phyloP scores from a whole-genome alignment of 2,888 invertebrate genomes.

The Schizaphis graminum region DNA sequence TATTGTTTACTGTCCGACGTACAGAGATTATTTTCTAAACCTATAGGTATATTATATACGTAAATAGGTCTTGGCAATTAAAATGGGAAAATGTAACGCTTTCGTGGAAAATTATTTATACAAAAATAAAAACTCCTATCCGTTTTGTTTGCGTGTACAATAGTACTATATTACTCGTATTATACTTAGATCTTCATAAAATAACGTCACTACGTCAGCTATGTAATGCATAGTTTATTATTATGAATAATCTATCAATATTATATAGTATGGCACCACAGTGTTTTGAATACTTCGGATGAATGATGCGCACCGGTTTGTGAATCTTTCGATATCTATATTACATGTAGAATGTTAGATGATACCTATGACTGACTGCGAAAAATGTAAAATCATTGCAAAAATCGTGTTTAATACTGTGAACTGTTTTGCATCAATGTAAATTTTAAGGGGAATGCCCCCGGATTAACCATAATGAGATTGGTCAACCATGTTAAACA shows the following conservation, averaged over 20 bases:
- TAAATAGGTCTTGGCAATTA: constrained; percentile 20
- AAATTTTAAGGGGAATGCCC: constrained; percentile 56
- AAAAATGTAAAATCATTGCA: constrained; percentile 44
- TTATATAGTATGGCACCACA: not conserved
- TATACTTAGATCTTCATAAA: not conserved
- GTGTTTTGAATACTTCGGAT: constrained; percentile 6
- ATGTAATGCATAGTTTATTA: not conserved
- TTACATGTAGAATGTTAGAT: not conserved
- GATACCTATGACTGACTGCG: not conserved
- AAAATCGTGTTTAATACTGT: constrained; percentile 46
- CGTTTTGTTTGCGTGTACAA: not conserved
- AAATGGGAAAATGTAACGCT: constrained; percentile 14
- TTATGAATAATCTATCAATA: not conserved
- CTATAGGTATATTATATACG: not conserved
- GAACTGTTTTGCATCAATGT: constrained; percentile 28
- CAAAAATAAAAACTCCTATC: not conserved
- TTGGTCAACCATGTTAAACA: constrained; percentile 53
- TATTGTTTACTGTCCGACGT: not conserved
- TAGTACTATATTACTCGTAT: not conserved
- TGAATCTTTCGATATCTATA: not conserved
- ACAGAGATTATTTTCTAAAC: not conserved
- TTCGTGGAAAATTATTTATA: not conserved
- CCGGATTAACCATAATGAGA: constrained; percentile 30
- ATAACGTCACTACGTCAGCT: not conserved
- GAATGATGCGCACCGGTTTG: constrained; percentile 34